Evolutionary conservation across 2,888 invertebrate species (phyloP), one percentile per base, ranked within the genome.

Genomic region (Lycophotia porphyrea): DNA sequence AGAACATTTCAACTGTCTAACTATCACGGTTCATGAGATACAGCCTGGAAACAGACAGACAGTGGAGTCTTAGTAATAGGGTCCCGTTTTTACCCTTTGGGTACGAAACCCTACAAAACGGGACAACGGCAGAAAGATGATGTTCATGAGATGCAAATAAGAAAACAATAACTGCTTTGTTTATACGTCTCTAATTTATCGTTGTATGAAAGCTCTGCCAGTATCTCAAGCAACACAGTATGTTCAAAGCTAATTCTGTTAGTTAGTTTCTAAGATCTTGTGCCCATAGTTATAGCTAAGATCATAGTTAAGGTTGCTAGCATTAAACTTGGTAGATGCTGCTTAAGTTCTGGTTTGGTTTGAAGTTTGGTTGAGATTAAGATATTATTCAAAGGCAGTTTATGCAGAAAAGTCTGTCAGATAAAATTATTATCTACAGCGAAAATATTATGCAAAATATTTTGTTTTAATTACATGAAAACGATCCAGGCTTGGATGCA

Each of bases 181-280:
- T 15, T 36, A 24, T 24, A 5, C 1, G 58, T 69, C 0, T 31
- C 9, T 0, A 31, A 18, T 27, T 21, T 15, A 42, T 8, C 31
- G 5, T 21, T 21, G n/a, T 18, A 11, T 42, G 11, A 27, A 52
- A 39, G 4, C 11, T 78, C 31, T 39, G n/a, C n/a, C 2, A 60
- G 21, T 27, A 34, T 9, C 18, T 47, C 31, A 42, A 13, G n/a
- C 1, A 39, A 18, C 2, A 11, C 0, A 76, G 9, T 47, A 81
- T 8, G 24, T 42, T 58, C 24, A 39, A 36, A 11, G 21, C 21
- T n/a, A 44, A 75, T 60, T 60, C n/a, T 2, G 55, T 49, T 65
- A 64, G 75, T 74, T 81, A 42, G 52, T 75, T 75, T 75, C 18
- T n/a, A 81, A 81, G 76, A 74, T 78, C 44, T 11, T 73, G 24